These are phyloP conservation scores for Drosophila murphyi DNA, from an alignment of 1,140 invertebrate genomes.

Conservation along the genomic window DNA sequence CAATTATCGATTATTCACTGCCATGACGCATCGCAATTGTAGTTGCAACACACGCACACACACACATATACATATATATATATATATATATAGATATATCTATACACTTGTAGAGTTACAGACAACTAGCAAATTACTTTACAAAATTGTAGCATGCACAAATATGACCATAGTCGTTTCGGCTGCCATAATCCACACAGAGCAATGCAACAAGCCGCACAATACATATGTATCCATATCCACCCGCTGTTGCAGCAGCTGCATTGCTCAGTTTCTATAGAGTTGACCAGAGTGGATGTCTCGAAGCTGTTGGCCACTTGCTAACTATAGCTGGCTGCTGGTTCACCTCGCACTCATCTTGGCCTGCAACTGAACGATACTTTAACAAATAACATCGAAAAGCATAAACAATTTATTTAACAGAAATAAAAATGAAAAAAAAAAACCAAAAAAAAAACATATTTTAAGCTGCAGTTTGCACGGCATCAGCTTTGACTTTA, in stretches of 20 bases:
- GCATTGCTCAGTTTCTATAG: not conserved
- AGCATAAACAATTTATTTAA: conserved; percentile 78
- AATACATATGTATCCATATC: conserved; percentile 35
- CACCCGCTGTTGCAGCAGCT: conserved; percentile 68
- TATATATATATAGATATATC: too few species aligned
- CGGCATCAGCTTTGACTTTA: conserved; percentile 3
- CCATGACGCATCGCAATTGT: conserved; percentile 43
- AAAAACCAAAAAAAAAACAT: not conserved
- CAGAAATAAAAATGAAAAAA: conserved; percentile 49
- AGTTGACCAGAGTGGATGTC: conserved; percentile 23
- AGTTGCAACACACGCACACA: conserved; percentile 3
- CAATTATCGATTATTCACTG: conserved; percentile 47
- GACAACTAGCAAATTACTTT: conserved; percentile 54
- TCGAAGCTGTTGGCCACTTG: conserved; percentile 25
- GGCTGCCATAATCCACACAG: conserved; percentile 30
- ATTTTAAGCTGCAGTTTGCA: conserved; percentile 51
- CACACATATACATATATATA: not conserved
- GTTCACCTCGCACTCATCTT: conserved; percentile 68
- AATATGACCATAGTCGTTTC: conserved; percentile 63
- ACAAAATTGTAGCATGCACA: conserved; percentile 73
- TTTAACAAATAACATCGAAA: conserved; percentile 71
- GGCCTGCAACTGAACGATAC: conserved; percentile 32
- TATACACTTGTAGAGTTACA: not conserved
- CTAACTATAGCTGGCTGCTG: conserved; percentile 26
- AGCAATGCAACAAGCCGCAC: conserved; percentile 11